These are phyloP conservation scores for Drosophila barbarae DNA, from an alignment of 2,888 invertebrate genomes.

Conservation along the genomic window DNA sequence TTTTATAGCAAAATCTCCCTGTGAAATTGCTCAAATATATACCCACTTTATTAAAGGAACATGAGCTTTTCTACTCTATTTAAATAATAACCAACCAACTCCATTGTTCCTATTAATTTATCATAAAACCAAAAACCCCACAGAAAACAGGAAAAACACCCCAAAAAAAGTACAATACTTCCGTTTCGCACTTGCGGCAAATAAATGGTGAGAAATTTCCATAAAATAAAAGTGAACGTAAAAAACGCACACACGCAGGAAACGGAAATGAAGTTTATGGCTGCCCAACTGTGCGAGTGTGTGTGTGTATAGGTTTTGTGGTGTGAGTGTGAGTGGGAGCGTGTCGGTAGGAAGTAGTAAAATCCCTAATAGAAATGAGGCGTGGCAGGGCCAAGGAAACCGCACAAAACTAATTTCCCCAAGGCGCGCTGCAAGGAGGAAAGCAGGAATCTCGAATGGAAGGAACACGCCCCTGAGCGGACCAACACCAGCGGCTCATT, in stretches of 20 bases:
- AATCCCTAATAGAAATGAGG: constrained; percentile 73
- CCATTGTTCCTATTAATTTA: constrained; percentile 14
- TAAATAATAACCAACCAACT: constrained; percentile 3
- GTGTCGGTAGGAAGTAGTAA: constrained; percentile 68
- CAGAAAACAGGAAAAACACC: constrained; percentile 20
- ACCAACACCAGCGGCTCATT: constrained; percentile 31
- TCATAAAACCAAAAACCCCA: constrained; percentile 38
- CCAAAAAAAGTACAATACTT: constrained; percentile 40
- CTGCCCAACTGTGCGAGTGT: constrained; percentile 17
- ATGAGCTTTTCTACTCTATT: not conserved
- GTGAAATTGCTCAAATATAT: not conserved
- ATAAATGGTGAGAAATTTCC: constrained; percentile 74
- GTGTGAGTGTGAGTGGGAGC: constrained; percentile 27
- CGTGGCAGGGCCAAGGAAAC: constrained; percentile 47
- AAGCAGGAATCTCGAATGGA: constrained; percentile 42
- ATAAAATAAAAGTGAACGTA: constrained; percentile 72
- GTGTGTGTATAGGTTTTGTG: constrained; percentile 19
- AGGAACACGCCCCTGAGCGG: constrained; percentile 24
- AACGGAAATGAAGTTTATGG: constrained; percentile 38
- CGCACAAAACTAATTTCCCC: constrained; percentile 75
- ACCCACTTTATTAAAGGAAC: not conserved
- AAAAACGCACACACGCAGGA: constrained; percentile 44
- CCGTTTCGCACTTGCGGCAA: constrained; percentile 66
- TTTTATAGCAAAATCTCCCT: not conserved
- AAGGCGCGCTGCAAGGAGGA: constrained; percentile 66